Evolutionary conservation across 2,888 invertebrate species (phyloP).

Genomic region (Halocaridina rubra): DNA sequence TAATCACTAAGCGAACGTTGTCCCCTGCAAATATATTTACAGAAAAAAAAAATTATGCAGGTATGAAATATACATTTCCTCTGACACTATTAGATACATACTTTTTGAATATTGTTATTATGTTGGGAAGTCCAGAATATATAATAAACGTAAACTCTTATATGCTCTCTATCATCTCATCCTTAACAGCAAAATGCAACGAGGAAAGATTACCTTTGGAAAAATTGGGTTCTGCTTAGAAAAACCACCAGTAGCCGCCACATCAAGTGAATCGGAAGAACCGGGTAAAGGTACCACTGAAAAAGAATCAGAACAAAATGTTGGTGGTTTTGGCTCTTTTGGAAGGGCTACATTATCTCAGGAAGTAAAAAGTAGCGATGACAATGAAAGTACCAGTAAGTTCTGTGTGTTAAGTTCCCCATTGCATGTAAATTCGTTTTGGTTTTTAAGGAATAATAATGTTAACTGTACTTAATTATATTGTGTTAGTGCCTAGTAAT

Average conservation of each 20-base stretch:
- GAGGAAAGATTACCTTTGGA: conserved; percentile 52
- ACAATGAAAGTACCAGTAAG: neutral
- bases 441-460: neutral
- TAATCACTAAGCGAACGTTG: too few species aligned
- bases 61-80: too few species aligned
- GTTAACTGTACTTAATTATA: neutral
- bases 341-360: conserved; percentile 8
- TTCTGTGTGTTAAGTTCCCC: too few species aligned
- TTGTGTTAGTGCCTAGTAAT: neutral
- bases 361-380: neutral
- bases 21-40: too few species aligned
- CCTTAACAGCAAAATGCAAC: conserved; percentile 40
- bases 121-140: too few species aligned
- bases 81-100: too few species aligned
- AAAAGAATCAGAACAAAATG: neutral
- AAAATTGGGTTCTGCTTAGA: conserved; percentile 48
- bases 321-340: conserved; percentile 43
- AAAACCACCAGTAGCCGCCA: neutral
- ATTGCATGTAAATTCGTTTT: too few species aligned
- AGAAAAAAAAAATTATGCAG: too few species aligned
- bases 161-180: too few species aligned
- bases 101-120: too few species aligned
- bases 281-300: neutral
- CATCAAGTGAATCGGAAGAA: neutral
- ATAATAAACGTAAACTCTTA: too few species aligned